Base-by-base conservation (phyloP, 2,113 vertebrate species). In the Acrocephalus kingi region DNA sequence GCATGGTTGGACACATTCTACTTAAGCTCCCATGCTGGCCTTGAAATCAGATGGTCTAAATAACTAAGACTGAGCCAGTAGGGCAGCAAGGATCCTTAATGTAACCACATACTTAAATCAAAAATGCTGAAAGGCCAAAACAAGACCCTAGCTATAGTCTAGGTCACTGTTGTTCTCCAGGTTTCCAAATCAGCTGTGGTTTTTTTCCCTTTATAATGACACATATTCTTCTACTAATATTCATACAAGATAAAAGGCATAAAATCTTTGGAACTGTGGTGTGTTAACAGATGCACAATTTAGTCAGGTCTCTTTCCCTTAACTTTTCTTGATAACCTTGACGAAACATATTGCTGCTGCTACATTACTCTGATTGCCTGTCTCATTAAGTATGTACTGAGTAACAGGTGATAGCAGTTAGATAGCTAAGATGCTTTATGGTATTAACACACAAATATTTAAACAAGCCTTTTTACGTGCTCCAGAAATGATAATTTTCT, bases 401-500 rank as follows among this genome's bases (percentile, higher is more conserved):
- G 84, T 79, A 66, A 68, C 52, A 95, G 96, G 52, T 83, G 68
- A 69, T 66, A 96, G 68, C 67, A 71, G 80, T n/a, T n/a, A n/a
- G n/a, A n/a, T 67, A 81, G 39, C 68, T 82, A 87, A 87, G 68
- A 61, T 46, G 35, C 49, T 91, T 97, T 94, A 69, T 77, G 28
- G 15, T 87, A 89, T 85, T 96, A 93, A 74, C 61, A 81, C 39
- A 87, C 1, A 1, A 78, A 41, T 58, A 81, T n/a, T 93, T 61
- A 90, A 91, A 96, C 27, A 87, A 68, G 41, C 63, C 56, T 27
- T 87, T 72, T 54, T 11, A 82, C 33, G 37, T 93, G 69, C 72
- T 92, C 73, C 56, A 92, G 73, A 96, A 94, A 84, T 49, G 43
- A 63, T 54, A 76, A 85, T 92, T 94, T 94, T 67, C 88, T 74